Evolutionary conservation across 2,888 invertebrate genomes (phyloP), one percentile per base, ranked within the genome.

Genomic region (Sclerodermus sp.): DNA sequence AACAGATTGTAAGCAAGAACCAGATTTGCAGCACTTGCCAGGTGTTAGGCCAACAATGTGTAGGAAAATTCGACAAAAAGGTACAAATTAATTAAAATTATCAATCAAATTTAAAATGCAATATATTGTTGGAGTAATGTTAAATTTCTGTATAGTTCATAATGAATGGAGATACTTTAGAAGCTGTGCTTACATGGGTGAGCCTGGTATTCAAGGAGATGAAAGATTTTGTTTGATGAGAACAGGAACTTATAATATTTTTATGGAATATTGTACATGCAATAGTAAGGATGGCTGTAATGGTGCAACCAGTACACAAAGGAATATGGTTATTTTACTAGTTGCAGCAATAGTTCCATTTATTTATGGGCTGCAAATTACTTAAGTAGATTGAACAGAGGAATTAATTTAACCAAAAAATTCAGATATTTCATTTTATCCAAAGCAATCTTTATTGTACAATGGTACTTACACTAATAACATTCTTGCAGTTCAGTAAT

Each of bases 281-380:
- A 91, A 91, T 67, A 91, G 90, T 68, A 94, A 94, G 78, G 93
- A 95, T 75, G 94, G 94, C 0, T 95, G 95, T 73, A 95, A 95
- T 76, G 78, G 84, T 1, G 87, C 87, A 0, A 74, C 80, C 1
- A 44, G 45, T 9, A 41, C 59, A 23, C 50, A 49, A 14, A 65
- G 51, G 13, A 67, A 62, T 60, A 48, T 47, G 45, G 6, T 31
- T 5, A 31, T 42, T 10, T 48, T 47, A 0, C 16, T 68, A 31
- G 18, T 64, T 9, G 45, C 52, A 12, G 40, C 57, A 23, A 17
- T 60, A 42, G 9, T 51, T 40, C 55, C 60, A 6, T 13, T 68
- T 36, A 54, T 59, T 52, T 66, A 55, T 30, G 36, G 45, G 2
- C 10, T 47, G 6, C 34, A 39, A 6, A 12, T 31, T 15, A 37